These are phyloP conservation scores for Pygoscelis antarcticus DNA, from an alignment of 2,113 vertebrate genomes.

Conservation along the genomic window DNA sequence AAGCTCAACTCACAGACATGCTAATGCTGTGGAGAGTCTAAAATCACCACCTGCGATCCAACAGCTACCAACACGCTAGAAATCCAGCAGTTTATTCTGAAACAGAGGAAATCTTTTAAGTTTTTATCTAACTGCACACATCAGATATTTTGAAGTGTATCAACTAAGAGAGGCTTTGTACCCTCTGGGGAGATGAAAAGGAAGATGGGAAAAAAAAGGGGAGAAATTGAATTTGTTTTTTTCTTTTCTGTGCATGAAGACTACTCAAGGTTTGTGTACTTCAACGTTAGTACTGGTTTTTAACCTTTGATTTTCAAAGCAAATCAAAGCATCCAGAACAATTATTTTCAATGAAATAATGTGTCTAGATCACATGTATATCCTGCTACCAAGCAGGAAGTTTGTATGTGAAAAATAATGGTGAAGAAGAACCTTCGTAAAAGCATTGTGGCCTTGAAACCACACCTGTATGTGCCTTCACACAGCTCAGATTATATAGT, in stretches of 20 bases:
- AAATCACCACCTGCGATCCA: not conserved
- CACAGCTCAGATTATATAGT: not conserved
- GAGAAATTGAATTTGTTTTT: not conserved
- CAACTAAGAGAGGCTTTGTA: not conserved
- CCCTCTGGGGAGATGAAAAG: not conserved
- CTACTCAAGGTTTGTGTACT: not conserved
- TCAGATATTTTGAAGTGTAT: not conserved
- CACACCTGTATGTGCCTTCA: not conserved
- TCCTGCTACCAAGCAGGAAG: not conserved
- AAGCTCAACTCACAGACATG: not conserved
- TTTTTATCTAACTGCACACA: not conserved
- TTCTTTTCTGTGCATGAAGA: not conserved
- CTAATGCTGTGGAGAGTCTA: not conserved
- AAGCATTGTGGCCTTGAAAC: not conserved
- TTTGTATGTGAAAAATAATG: not conserved
- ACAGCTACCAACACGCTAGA: not conserved
- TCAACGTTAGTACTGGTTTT: fast-evolving
- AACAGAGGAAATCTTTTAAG: not conserved
- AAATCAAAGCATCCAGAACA: not conserved
- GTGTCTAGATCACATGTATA: not conserved
- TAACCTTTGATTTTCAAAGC: not conserved
- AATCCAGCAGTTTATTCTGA: not conserved
- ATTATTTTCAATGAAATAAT: not conserved
- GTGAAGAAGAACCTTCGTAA: not conserved
- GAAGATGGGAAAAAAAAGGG: not conserved